A percentile compares a stretch with the other conserved stretches of the same genome.
These are phyloP conservation scores for Hirtodrosophila histrioides DNA, from an alignment of 2,888 invertebrate species.

Conservation along the genomic window DNA sequence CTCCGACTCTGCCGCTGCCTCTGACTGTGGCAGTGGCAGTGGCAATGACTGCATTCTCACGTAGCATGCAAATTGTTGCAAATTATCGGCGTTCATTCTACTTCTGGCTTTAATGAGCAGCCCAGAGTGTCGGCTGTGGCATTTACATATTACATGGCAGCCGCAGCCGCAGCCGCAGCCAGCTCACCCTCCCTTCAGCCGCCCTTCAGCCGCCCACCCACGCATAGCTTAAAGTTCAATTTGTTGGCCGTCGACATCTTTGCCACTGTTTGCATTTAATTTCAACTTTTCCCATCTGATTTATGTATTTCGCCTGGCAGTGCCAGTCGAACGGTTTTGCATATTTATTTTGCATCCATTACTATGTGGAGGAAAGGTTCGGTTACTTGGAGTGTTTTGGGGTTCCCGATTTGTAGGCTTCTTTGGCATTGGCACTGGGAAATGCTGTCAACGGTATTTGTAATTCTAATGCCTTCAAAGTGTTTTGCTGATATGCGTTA, in stretches of 20 bases:
- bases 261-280: conserved; percentile 75
- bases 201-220: not conserved
- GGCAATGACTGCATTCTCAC: conserved; percentile 50
- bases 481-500: conserved; percentile 65
- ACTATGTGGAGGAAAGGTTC: conserved; percentile 1
- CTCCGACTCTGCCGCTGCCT: not conserved
- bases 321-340: conserved; percentile 57
- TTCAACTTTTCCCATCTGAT: conserved; percentile 71
- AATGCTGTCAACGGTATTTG: conserved; percentile 61
- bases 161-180: not conserved
- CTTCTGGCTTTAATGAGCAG: conserved; percentile 63
- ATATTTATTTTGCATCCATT: conserved; percentile 78
- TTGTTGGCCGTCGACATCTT: conserved; percentile 31
- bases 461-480: conserved; percentile 74
- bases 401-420: conserved; percentile 40
- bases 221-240: conserved; percentile 48
- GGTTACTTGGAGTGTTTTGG: not conserved
- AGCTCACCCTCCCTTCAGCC: not conserved
- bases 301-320: conserved; percentile 64
- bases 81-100: conserved; percentile 64
- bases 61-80: conserved; percentile 72
- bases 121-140: not conserved
- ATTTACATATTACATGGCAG: conserved; percentile 1
- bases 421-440: conserved; percentile 46
- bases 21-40: conserved; percentile 3